Conservation (phyloP, 1,140 invertebrate genomes). For the Diachasma alloeum region DNA sequence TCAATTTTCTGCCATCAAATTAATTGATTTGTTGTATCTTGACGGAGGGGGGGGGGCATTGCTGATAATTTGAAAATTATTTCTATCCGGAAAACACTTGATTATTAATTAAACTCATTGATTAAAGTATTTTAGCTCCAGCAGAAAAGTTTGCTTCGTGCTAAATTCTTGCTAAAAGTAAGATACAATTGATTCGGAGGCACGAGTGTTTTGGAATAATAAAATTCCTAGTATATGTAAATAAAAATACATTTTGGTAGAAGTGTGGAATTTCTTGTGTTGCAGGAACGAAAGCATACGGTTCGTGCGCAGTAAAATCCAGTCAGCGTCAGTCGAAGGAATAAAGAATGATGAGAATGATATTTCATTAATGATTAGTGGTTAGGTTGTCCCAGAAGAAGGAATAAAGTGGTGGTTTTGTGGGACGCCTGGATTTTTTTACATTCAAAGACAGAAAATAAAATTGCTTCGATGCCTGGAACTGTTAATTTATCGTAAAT, state of each 20-base stretch:
- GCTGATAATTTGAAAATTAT: no score
- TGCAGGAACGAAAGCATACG: conserved; percentile 50
- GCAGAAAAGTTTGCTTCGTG: not conserved
- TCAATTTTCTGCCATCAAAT: no score
- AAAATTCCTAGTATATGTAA: not conserved
- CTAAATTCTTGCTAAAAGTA: not conserved
- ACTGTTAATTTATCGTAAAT: conserved; percentile 36
- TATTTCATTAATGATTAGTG: not conserved
- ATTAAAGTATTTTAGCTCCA: not conserved
- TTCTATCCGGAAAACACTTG: no score
- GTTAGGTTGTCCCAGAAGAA: not conserved
- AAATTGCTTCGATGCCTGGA: conserved; percentile 29
- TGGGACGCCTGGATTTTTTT: not conserved
- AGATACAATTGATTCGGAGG: not conserved
- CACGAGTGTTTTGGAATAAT: not conserved
- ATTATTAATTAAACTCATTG: no score
- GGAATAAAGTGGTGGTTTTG: not conserved
- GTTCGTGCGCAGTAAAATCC: conserved; percentile 43
- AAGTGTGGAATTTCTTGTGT: conserved; percentile 44
- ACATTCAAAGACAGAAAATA: conserved; percentile 32
- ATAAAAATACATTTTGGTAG: conserved; percentile 32
- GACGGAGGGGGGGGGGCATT: no score
- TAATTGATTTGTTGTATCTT: no score
- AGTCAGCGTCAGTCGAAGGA: not conserved
- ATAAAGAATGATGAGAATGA: not conserved